phyloP scores from a whole-genome alignment of 1,140 invertebrate genomes.

The Drosophila ficusphila region DNA sequence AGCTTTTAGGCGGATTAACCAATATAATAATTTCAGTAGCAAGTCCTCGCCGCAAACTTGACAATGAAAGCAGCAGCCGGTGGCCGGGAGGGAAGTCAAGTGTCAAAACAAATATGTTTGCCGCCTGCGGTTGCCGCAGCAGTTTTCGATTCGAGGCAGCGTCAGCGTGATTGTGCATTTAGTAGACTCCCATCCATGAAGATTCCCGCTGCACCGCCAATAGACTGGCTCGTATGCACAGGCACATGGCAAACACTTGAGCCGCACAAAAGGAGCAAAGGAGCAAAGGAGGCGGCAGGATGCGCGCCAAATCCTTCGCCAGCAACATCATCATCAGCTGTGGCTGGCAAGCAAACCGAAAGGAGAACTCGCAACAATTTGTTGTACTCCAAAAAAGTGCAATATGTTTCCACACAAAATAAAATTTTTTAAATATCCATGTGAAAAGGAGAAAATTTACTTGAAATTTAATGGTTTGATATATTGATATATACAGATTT shows the following conservation, averaged over 20 bases:
- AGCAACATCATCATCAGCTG: slow-evolving; percentile 49
- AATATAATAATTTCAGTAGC: slow-evolving; percentile 61
- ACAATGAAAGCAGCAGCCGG: slow-evolving; percentile 64
- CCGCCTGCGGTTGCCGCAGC: slow-evolving; percentile 46
- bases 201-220: slow-evolving; percentile 15
- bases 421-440: no score
- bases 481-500: no score
- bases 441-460: no score
- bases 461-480: fast-evolving
- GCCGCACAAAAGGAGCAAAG: slow-evolving; percentile 5
- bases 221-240: slow-evolving; percentile 63
- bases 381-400: neutral
- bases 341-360: slow-evolving; percentile 5
- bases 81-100: slow-evolving; percentile 53
- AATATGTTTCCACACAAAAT: neutral
- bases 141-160: slow-evolving; percentile 48
- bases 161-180: slow-evolving; percentile 74
- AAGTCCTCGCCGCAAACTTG: slow-evolving; percentile 54
- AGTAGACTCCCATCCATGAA: slow-evolving; percentile 43
- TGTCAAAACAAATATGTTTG: slow-evolving; percentile 61
- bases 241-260: slow-evolving; percentile 75
- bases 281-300: slow-evolving; percentile 1
- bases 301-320: slow-evolving; percentile 49
- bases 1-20: slow-evolving; percentile 79
- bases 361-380: slow-evolving; percentile 49